A percentile compares a stretch with the other conserved stretches of the same genome.
phyloP scores from a whole-genome alignment of 2,888 invertebrate genomes.

The Crematogaster levior region DNA sequence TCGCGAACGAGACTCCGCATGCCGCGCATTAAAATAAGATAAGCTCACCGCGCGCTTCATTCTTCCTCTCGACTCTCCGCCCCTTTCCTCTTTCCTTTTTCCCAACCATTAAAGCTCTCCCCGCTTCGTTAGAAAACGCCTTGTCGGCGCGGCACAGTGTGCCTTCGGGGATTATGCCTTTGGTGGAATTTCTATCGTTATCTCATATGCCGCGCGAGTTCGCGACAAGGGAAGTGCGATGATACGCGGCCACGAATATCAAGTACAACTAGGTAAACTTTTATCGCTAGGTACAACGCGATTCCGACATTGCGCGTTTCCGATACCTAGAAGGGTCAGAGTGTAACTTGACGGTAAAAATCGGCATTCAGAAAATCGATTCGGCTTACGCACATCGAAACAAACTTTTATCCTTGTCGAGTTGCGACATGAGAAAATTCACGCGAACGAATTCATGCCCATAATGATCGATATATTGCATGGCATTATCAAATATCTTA shows the following conservation, averaged over 20 bases:
- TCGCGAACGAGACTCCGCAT: constrained; percentile 25
- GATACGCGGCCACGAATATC: background rate
- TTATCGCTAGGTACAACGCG: background rate
- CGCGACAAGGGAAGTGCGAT: background rate
- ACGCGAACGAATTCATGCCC: background rate
- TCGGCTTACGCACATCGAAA: background rate
- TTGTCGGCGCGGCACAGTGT: constrained; percentile 12
- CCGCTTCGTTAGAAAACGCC: constrained; percentile 47
- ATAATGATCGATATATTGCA: too few relatives aligned
- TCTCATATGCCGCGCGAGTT: background rate
- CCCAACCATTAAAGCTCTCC: constrained; percentile 26
- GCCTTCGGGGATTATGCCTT: constrained; percentile 22
- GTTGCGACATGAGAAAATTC: background rate
- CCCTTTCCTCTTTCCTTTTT: constrained; percentile 2
- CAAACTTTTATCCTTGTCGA: background rate
- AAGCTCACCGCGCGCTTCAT: constrained; percentile 41
- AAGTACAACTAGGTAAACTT: background rate
- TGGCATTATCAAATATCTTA: too few relatives aligned
- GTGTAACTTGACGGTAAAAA: background rate
- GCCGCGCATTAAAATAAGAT: constrained; percentile 56
- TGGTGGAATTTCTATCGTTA: constrained; percentile 34
- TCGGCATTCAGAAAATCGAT: background rate
- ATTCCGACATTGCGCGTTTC: too few relatives aligned
- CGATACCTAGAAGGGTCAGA: background rate
- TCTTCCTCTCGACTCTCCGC: constrained; percentile 29